phyloP scores from a whole-genome alignment of 2,888 invertebrate genomes.

The Dugesia japonica region DNA sequence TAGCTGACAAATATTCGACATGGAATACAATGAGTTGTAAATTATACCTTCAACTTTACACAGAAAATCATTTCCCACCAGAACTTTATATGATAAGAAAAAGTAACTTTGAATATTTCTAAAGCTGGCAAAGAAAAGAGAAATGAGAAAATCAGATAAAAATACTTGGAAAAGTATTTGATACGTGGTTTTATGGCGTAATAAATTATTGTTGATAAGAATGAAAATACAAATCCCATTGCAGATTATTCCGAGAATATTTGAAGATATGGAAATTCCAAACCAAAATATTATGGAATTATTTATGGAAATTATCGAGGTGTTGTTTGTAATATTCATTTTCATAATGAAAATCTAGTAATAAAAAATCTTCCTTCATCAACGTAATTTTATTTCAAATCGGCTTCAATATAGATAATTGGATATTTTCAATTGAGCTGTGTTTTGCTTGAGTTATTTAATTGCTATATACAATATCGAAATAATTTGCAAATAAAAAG shows the following conservation, averaged over 20 bases:
- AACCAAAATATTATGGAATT: not conserved
- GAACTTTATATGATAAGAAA: not conserved
- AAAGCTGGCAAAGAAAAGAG: not conserved
- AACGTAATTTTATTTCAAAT: too few species aligned
- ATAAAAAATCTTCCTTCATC: too few species aligned
- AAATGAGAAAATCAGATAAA: not conserved
- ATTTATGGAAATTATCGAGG: too few species aligned
- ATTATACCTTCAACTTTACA: not conserved
- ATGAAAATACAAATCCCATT: not conserved
- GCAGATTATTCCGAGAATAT: not conserved
- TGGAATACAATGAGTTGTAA: not conserved
- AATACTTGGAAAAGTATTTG: not conserved
- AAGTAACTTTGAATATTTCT: not conserved
- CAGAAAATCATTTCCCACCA: not conserved
- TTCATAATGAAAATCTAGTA: too few species aligned
- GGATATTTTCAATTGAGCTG: too few species aligned
- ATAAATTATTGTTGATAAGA: not conserved
- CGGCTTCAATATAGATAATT: too few species aligned
- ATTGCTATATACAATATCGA: too few species aligned
- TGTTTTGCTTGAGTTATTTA: too few species aligned
- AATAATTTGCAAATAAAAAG: too few species aligned
- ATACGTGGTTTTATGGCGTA: not conserved
- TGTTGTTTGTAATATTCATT: too few species aligned
- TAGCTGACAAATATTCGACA: not conserved
- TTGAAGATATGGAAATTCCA: not conserved